These are phyloP conservation scores for Penaeus indicus DNA, from an alignment of 1,140 invertebrate genomes.

Conservation along the genomic window DNA sequence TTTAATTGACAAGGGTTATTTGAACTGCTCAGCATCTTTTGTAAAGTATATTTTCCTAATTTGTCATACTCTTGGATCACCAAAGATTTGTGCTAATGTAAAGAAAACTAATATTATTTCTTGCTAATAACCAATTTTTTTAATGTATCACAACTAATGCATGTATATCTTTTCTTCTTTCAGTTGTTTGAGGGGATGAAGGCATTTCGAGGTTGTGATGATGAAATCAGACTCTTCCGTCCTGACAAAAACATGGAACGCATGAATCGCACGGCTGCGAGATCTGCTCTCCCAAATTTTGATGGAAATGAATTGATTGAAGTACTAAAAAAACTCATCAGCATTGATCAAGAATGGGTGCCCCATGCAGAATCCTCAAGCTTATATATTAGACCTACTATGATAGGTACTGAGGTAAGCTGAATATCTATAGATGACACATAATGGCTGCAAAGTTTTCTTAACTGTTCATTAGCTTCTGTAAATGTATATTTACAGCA, in stretches of 20 bases:
- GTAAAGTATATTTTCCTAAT: too few relatives aligned
- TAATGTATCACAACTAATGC: neutral
- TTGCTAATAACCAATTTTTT: neutral
- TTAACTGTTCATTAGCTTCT: too few relatives aligned
- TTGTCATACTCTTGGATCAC: too few relatives aligned
- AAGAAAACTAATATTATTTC: neutral
- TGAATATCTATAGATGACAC: too few relatives aligned
- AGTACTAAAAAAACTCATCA: conserved; percentile 88
- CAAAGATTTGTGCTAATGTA: too few relatives aligned
- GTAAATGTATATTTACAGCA: too few relatives aligned
- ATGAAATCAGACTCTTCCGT: conserved; percentile 93
- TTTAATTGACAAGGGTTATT: too few relatives aligned
- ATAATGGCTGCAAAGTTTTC: too few relatives aligned
- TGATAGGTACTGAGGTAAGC: conserved; percentile 94
- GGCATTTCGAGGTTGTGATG: conserved; percentile 94
- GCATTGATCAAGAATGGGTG: conserved; percentile 97
- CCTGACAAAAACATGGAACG: conserved; percentile 95
- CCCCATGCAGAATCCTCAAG: conserved; percentile 90
- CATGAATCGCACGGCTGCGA: conserved; percentile 87
- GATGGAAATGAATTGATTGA: conserved; percentile 88
- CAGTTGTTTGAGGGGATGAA: conserved; percentile 99
- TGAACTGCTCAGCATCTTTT: too few relatives aligned
- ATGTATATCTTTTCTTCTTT: conserved; percentile 58
- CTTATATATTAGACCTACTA: conserved; percentile 95
- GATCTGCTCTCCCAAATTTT: conserved; percentile 91